Evolutionary conservation across 2,888 invertebrate genomes (phyloP), one percentile per base, ranked within the genome.

Genomic region (Plebejus argus): DNA sequence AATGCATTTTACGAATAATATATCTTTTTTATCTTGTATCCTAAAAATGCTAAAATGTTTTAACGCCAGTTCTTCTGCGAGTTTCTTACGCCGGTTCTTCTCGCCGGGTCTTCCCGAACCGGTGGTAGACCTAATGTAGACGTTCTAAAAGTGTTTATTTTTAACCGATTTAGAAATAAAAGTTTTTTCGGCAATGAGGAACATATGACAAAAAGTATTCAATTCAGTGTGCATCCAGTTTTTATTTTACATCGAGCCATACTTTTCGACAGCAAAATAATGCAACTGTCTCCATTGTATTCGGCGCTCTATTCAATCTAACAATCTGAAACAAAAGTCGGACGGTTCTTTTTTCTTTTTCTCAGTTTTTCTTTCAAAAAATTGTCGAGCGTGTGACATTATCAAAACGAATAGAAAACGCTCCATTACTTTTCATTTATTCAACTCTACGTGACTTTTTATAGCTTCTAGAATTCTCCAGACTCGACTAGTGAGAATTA

Each of bases 221-320:
- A 45, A 15, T 20, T 6, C 20, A n/a, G 8, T 3, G 12, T 71
- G 10, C 20, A 12, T 74, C 72, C 35, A 49, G 39, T 23, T 74
- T 49, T 49, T 49, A 74, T 45, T 15, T 49, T 28, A 74, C 74
- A 74, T 53, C 74, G 7, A 28, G 74, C 8, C 18, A 5, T 49
- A 53, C 28, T 49, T 53, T 74, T 15, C 18, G 49, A 53, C 74
- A 28, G 18, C 45, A 74, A 49, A 45, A 28, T 74, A 49, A 74
- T 49, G 49, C 74, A 74, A 53, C 74, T 15, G 74, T 23, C 12
- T 3, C 74, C 28, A 74, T 74, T 74, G 74, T 74, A n/a, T 49
- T 53, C 74, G 74, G 53, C 18, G 74, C 74, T 74, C 74, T 74
- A 74, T 74, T 74, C 49, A 74, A 74, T 74, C 74, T 74, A 74